Base-by-base conservation (phyloP, 2,113 vertebrate genomes). In the Paradisaea rubra region DNA sequence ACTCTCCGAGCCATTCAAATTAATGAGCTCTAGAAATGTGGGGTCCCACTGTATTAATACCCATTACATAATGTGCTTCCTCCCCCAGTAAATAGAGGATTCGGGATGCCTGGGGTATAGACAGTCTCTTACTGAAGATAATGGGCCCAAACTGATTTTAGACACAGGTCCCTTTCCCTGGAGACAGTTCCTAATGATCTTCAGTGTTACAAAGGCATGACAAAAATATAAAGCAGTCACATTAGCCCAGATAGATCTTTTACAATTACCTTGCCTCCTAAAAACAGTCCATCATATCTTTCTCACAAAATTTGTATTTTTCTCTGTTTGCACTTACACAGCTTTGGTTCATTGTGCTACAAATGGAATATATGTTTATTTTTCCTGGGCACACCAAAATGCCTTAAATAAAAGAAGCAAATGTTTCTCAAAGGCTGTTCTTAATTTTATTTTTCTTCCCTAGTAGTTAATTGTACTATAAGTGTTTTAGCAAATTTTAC, bases 101-200 rank as follows among this genome's bases (percentile, higher is more conserved):
- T 91, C 88, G 10, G 85, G 92, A 95, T 94, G 96, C 96, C 96
- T 96, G 86, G 92, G 94, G 94, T 96, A 93, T 16, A 93, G 91
- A 54, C 57, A 91, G 77, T 47, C 82, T 93, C 92, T 90, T 74
- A 86, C 89, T 7, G 22, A 91, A 96, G 85, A 95, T 95, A 97
- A 95, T 94, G 91, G 94, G 72, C 88, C 85, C 95, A 93, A 95
- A 94, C 96, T 92, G 90, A 94, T 92, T 96, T 97, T 94, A 95
- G 93, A 95, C 91, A 95, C 95, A 93, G 90, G 90, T 96, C 80
- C 60, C 94, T 84, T 83, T 91, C 90, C 93, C 94, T 53, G 53
- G 95, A 95, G 94, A 96, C 86, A 79, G 69, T 47, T 95, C 80
- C 90, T 96, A 95, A 97, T 95, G 82, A 91, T 95, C 92, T 86